These are phyloP conservation scores for Onchidella celtica DNA, from an alignment of 2,888 invertebrate species.

Conservation along the genomic window DNA sequence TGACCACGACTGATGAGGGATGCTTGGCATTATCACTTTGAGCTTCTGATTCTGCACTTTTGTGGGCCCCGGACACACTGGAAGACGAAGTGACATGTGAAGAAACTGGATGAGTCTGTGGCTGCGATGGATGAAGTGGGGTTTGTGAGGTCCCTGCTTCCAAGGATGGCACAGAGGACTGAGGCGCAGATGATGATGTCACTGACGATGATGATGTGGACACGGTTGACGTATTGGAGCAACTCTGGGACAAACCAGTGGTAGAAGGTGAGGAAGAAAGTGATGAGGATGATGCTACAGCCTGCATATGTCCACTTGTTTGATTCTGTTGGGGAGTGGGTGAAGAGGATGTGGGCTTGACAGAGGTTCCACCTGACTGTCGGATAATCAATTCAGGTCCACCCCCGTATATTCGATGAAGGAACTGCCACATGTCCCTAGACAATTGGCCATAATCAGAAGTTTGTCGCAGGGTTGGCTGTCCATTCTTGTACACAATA, in stretches of 20 bases:
- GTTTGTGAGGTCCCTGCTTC: conserved; percentile 1
- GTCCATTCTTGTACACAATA: conserved; percentile 79
- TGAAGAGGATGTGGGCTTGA: conserved; percentile 44
- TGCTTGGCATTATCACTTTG: background rate
- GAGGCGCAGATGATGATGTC: conserved; percentile 38
- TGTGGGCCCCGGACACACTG: conserved; percentile 23
- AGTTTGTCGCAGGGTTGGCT: conserved; percentile 69
- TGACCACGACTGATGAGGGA: background rate
- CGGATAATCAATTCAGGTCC: conserved; percentile 88
- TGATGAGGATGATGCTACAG: conserved; percentile 25
- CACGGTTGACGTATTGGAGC: conserved; percentile 16
- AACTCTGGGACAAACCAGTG: conserved; percentile 18
- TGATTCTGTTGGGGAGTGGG: conserved; percentile 25
- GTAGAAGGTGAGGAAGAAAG: conserved; percentile 37
- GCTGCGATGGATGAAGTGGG: background rate
- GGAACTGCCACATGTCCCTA: conserved; percentile 92
- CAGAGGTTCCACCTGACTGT: conserved; percentile 53
- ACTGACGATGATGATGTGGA: conserved; percentile 34
- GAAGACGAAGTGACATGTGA: background rate
- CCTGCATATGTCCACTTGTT: background rate
- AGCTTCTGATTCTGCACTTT: conserved; percentile 10
- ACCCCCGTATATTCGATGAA: conserved; percentile 92
- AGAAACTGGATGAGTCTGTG: background rate
- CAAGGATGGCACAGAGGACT: background rate
- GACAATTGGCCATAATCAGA: conserved; percentile 85